These are phyloP conservation scores for Vulpes ferrilata DNA, from an alignment of 2,113 vertebrate genomes.

Conservation along the genomic window DNA sequence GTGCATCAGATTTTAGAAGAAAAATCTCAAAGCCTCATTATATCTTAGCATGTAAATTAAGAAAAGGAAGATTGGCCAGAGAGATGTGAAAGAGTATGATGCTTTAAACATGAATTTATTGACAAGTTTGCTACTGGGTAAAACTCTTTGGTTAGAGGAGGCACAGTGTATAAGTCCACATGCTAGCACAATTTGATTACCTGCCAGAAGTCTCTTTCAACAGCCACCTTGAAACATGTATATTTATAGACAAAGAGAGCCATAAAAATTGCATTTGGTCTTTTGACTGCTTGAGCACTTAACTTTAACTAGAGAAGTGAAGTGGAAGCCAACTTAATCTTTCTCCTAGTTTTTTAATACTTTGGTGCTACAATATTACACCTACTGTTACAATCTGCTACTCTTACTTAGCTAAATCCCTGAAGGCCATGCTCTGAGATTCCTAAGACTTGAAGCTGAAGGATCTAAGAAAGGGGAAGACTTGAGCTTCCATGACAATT, in stretches of 20 bases:
- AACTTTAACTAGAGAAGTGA: conserved; percentile 69
- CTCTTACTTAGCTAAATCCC: conserved; percentile 56
- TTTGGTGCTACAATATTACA: conserved; percentile 48
- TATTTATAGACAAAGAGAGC: conserved; percentile 73
- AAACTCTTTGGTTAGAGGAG: conserved; percentile 19
- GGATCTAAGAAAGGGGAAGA: background rate
- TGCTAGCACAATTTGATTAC: background rate
- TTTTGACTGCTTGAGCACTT: conserved; percentile 58
- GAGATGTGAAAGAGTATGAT: background rate
- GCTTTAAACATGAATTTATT: conserved; percentile 13
- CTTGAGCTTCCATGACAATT: conserved; percentile 54
- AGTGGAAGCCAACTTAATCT: conserved; percentile 66
- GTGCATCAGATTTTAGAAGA: background rate
- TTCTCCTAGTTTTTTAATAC: conserved; percentile 58
- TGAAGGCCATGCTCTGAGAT: background rate
- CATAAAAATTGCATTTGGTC: conserved; percentile 70
- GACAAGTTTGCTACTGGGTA: background rate
- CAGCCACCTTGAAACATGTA: conserved; percentile 56
- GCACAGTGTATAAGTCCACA: background rate
- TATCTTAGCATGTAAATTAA: background rate
- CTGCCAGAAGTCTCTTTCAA: conserved; percentile 7
- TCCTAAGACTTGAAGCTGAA: background rate
- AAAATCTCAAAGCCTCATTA: background rate
- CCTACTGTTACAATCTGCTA: conserved; percentile 49
- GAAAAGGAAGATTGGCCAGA: background rate